Conservation (phyloP, 2,888 invertebrate species). For the Cosmorhoe ocellata region DNA sequence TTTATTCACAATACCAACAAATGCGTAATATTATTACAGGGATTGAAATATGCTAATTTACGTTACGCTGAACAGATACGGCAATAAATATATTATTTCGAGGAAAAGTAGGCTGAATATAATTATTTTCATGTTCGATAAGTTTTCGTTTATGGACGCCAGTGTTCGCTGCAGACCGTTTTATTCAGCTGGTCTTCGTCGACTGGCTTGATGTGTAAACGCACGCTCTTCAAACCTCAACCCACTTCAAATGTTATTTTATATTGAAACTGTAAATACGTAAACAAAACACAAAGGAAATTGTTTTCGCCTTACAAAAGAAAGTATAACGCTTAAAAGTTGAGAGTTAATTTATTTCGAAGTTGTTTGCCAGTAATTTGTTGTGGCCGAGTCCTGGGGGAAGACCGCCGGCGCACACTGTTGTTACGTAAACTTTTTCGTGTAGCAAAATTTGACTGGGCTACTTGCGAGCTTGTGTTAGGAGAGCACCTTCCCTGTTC, state of each 20-base stretch:
- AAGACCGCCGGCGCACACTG: slow-evolving; percentile 61
- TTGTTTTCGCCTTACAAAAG: slow-evolving; percentile 71
- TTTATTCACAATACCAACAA: not conserved
- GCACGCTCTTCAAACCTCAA: no score
- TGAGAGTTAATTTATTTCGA: slow-evolving; percentile 80
- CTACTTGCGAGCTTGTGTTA: slow-evolving; percentile 57
- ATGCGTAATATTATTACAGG: slow-evolving; percentile 2
- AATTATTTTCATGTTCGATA: not conserved
- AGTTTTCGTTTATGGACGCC: no score
- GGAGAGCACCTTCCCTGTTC: slow-evolving; percentile 43
- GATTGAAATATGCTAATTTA: slow-evolving; percentile 30
- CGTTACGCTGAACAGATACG: slow-evolving; percentile 2
- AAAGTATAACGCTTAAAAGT: slow-evolving; percentile 77
- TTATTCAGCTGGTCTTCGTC: no score
- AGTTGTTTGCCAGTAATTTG: slow-evolving; percentile 80
- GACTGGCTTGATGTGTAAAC: no score
- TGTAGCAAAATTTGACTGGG: slow-evolving; percentile 64
- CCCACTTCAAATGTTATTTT: no score
- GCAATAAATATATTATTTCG: slow-evolving; percentile 3
- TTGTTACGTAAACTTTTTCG: slow-evolving; percentile 67
- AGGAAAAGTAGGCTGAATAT: slow-evolving; percentile 5
- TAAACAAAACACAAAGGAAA: slow-evolving; percentile 72
- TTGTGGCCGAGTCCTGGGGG: slow-evolving; percentile 72
- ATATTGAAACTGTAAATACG: slow-evolving; percentile 27
- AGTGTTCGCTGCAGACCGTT: no score